These are phyloP conservation scores for Kryptolebias marmoratus DNA, from an alignment of 2,113 vertebrate species.

Conservation along the genomic window DNA sequence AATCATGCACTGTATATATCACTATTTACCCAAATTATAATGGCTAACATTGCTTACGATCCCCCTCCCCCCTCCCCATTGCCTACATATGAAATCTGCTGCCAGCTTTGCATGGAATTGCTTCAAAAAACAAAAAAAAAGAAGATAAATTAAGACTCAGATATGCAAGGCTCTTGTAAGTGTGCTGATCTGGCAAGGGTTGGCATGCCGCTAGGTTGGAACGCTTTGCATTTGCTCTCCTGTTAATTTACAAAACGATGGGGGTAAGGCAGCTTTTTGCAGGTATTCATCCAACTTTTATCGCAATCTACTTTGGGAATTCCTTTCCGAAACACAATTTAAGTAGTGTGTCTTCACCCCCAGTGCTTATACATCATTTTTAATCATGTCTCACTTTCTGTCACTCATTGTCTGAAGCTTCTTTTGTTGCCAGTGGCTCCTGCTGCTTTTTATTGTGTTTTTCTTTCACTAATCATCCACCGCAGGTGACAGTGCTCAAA, in stretches of 20 bases:
- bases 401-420: slow-evolving; percentile 51
- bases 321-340: slow-evolving; percentile 22
- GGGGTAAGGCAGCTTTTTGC: slow-evolving; percentile 38
- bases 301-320: slow-evolving; percentile 5
- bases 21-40: slow-evolving; percentile 68
- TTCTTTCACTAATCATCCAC: slow-evolving; percentile 64
- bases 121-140: slow-evolving; percentile 32
- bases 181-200: slow-evolving; percentile 33
- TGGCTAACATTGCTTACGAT: slow-evolving; percentile 70
- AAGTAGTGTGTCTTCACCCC: slow-evolving; percentile 20
- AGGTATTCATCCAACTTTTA: slow-evolving; percentile 14
- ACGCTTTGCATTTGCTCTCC: slow-evolving; percentile 62
- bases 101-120: slow-evolving; percentile 87
- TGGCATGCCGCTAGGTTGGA: slow-evolving; percentile 62
- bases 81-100: slow-evolving; percentile 48
- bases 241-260: slow-evolving; percentile 36
- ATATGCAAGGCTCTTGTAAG: slow-evolving; percentile 72
- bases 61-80: background rate
- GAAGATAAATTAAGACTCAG: slow-evolving; percentile 72
- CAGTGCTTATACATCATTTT: slow-evolving; percentile 17
- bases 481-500: slow-evolving; percentile 76
- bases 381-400: slow-evolving; percentile 22
- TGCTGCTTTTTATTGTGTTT: slow-evolving; percentile 59
- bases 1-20: slow-evolving; percentile 64
- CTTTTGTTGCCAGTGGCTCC: slow-evolving; percentile 43